phyloP scores from a whole-genome alignment of 2,888 invertebrate genomes.

The Phengaris alcon region DNA sequence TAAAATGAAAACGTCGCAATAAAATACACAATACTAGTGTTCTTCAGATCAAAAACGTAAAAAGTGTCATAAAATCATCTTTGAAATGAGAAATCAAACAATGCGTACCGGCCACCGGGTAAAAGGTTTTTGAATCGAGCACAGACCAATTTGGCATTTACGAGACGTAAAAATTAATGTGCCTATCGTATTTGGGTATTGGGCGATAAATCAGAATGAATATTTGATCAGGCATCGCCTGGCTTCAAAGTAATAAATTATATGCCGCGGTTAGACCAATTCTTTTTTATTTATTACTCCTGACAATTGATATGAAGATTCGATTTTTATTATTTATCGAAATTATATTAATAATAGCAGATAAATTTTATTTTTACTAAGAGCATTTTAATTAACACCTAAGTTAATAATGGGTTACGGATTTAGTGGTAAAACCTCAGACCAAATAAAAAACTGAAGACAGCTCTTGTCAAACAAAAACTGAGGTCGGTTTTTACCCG shows the following conservation, averaged over 20 bases:
- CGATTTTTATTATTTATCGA: not conserved
- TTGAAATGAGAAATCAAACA: constrained; percentile 32
- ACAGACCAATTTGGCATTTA: constrained; percentile 35
- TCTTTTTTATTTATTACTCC: constrained; percentile 13
- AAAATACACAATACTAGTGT: constrained; percentile 11
- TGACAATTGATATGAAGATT: constrained; percentile 13
- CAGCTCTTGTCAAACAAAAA: too few species aligned
- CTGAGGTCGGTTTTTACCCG: too few species aligned
- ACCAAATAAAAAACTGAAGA: too few species aligned
- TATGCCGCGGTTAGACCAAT: constrained; percentile 26
- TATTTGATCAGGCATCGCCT: constrained; percentile 32
- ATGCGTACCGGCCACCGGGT: constrained; percentile 22
- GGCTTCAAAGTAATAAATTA: constrained; percentile 28
- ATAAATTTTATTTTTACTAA: not conserved
- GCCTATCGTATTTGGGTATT: constrained; percentile 32
- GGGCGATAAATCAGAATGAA: constrained; percentile 34
- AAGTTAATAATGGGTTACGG: not conserved
- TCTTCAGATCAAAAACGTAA: constrained; percentile 25
- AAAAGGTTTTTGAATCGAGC: constrained; percentile 34
- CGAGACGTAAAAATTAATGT: constrained; percentile 36
- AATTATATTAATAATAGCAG: not conserved
- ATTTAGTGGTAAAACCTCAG: too few species aligned
- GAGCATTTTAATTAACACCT: too few species aligned
- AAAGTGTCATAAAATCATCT: constrained; percentile 30
- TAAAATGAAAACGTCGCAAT: constrained; percentile 21